A percentile compares a stretch with the other conserved stretches of the same genome.
Conservation (phyloP, 2,797 vertebrate genomes). For the Luscinia megarhynchos region DNA sequence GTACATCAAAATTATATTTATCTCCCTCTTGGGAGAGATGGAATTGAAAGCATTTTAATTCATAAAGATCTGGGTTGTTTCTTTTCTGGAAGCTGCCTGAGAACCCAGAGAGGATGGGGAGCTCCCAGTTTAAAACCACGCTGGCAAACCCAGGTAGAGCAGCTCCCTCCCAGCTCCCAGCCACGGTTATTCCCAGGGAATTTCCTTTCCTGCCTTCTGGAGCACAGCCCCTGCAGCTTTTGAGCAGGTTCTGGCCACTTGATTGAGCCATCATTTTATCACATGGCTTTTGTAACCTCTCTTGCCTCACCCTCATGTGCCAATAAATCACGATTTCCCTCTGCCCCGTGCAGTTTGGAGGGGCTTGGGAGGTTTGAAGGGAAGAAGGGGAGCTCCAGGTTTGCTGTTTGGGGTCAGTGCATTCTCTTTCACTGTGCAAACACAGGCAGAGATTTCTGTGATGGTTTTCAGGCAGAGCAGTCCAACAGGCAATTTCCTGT, state of each 20-base stretch:
- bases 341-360: background rate
- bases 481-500: constrained; percentile 63
- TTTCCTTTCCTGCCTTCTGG: constrained; percentile 1
- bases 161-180: constrained; percentile 34
- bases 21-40: constrained; percentile 6
- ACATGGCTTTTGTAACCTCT: constrained; percentile 53
- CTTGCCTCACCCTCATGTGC: constrained; percentile 20
- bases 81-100: constrained; percentile 10
- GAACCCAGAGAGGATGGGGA: background rate
- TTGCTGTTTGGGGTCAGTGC: background rate
- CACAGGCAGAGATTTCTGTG: background rate
- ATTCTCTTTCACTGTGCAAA: background rate
- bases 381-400: background rate
- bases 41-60: constrained; percentile 41
- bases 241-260: background rate
- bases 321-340: background rate
- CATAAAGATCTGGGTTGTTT: background rate
- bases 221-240: constrained; percentile 31
- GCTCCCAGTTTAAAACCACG: background rate
- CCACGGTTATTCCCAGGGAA: background rate
- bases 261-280: constrained; percentile 63
- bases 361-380: background rate
- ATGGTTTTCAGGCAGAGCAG: constrained; percentile 32
- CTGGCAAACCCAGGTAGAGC: background rate
- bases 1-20: background rate